Evolutionary conservation across 2,888 invertebrate species (phyloP), one percentile per base, ranked within the genome.

Genomic region (Erannis defoliaria): DNA sequence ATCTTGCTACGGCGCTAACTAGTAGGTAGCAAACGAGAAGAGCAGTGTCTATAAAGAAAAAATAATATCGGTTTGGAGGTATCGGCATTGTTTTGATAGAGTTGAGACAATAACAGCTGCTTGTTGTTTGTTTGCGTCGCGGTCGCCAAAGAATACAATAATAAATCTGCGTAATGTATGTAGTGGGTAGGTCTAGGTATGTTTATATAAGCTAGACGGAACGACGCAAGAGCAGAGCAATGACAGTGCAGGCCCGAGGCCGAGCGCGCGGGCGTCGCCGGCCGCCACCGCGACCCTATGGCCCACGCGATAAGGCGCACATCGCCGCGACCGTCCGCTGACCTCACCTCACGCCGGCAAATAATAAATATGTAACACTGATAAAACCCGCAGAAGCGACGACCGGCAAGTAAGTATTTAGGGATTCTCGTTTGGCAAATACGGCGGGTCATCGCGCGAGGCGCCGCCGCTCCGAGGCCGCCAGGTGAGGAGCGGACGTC

Each of bases 291-390:
- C 90, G 89, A 90, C 91, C 89, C 88, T 91, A 90, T 81, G 77
- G 73, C 87, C 82, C 81, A 82, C 82, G 80, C 76, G 89, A 91
- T 92, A 92, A 91, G 87, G 87, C 85, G 74, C 85, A 93, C 82
- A 81, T 84, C 87, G 82, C 82, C 81, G 76, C 86, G 86, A 81
- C 75, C 88, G 81, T 88, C 66, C 77, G 85, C 87, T 89, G 90
- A 90, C 90, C 92, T 90, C 89, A 90, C 87, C 88, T 84, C 80
- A 77, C 88, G 82, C 70, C 88, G 89, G 87, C 90, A 89, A 90
- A 89, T 90, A 90, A 91, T 91, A 91, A 92, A 91, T 91, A 90
- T 91, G 91, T 91, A 92, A 90, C 90, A 88, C 88, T 91, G 92
- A 92, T 92, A 92, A 90, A 77, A 87, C 80, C 83, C 85, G 84